phyloP scores from a whole-genome alignment of 2,113 vertebrate species.

The Onychorhynchus coronatus region DNA sequence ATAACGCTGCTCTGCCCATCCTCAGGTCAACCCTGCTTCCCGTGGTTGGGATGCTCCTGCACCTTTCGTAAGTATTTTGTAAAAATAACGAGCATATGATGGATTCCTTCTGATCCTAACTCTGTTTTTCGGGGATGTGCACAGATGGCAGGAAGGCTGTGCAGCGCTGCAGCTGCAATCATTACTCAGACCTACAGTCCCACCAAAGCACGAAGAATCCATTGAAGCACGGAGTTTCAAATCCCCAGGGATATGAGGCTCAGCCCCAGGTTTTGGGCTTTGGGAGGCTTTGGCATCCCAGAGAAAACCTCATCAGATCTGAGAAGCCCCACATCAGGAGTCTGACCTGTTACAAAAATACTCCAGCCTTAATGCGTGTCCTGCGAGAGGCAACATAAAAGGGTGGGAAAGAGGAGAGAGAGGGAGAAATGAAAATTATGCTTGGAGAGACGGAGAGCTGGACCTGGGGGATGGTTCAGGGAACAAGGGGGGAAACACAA shows the following conservation, averaged over 20 bases:
- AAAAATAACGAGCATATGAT: neutral
- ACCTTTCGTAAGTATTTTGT: neutral
- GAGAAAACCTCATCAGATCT: neutral
- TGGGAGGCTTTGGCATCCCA: neutral
- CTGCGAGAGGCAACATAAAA: neutral
- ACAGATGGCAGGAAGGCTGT: neutral
- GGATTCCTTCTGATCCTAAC: neutral
- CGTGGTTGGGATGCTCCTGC: neutral
- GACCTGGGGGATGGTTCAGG: neutral
- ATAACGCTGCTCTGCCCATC: fast-evolving
- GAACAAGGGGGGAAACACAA: neutral
- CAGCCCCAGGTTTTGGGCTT: neutral
- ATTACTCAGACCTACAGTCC: neutral
- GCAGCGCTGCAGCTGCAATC: neutral
- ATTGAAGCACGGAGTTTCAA: neutral
- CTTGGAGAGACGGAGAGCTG: neutral
- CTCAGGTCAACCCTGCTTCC: neutral
- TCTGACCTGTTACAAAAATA: neutral
- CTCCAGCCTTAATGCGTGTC: neutral
- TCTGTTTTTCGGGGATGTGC: fast-evolving
- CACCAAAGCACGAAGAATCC: neutral
- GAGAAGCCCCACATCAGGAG: fast-evolving
- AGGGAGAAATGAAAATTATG: neutral
- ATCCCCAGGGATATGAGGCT: neutral
- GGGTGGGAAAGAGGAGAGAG: neutral